These are phyloP conservation scores for Brachylomia viminalis DNA, from an alignment of 2,888 invertebrate species.

Conservation along the genomic window DNA sequence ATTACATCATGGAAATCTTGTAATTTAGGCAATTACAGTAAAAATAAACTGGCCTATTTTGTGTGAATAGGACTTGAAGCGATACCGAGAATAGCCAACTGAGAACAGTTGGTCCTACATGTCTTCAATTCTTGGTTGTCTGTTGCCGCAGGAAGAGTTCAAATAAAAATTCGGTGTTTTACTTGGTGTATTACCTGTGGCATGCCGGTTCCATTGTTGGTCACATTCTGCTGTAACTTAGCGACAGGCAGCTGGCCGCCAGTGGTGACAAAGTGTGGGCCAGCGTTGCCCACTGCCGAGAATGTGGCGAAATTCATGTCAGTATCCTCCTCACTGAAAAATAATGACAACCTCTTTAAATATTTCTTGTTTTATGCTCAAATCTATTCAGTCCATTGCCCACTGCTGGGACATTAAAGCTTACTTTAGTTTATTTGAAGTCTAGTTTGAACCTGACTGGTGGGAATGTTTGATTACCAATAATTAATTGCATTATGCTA, in stretches of 20 bases:
- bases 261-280: slow-evolving; percentile 85
- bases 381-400: neutral
- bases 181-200: slow-evolving; percentile 88
- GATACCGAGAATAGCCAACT: neutral
- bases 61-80: neutral
- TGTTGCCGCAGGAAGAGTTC: neutral
- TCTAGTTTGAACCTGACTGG: neutral
- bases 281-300: slow-evolving; percentile 89
- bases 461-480: neutral
- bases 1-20: neutral
- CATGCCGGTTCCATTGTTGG: slow-evolving; percentile 86
- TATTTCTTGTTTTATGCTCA: neutral
- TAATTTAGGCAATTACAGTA: neutral
- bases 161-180: neutral
- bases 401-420: too few species aligned
- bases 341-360: slow-evolving; percentile 22
- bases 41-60: too few species aligned
- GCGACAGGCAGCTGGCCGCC: slow-evolving; percentile 90
- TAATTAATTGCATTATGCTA: neutral
- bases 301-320: slow-evolving; percentile 95
- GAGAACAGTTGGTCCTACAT: too few species aligned
- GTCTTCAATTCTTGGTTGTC: neutral
- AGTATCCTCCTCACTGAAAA: slow-evolving; percentile 84
- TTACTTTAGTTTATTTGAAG: neutral
- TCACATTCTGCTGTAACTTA: slow-evolving; percentile 93